phyloP scores from a whole-genome alignment of 2,888 invertebrate species.

The Tenthredo distinguenda region DNA sequence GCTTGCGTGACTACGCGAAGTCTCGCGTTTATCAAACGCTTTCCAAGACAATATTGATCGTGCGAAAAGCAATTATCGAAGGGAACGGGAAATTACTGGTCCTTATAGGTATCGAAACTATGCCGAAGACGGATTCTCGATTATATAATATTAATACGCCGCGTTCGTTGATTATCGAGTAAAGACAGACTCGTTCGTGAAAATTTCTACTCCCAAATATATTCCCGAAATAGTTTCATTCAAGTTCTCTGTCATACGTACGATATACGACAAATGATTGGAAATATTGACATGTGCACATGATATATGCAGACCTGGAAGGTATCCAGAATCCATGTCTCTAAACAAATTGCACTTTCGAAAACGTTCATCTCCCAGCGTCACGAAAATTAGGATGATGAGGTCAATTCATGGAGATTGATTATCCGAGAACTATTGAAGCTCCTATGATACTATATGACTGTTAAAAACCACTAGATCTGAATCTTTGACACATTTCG shows the following conservation, averaged over 20 bases:
- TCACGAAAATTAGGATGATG: background rate
- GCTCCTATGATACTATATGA: too few species aligned
- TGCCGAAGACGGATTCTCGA: conserved; percentile 22
- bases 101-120: conserved; percentile 19
- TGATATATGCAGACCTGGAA: background rate
- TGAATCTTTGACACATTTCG: background rate
- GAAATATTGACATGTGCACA: too few species aligned
- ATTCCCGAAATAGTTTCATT: background rate
- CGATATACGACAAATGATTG: background rate
- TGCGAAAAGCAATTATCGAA: conserved; percentile 42
- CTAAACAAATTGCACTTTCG: background rate
- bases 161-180: background rate
- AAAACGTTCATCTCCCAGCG: background rate
- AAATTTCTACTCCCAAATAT: background rate
- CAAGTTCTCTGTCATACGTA: background rate
- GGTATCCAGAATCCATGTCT: background rate
- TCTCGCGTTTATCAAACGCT: conserved; percentile 30
- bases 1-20: conserved; percentile 42
- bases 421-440: too few species aligned
- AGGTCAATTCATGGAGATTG: too few species aligned
- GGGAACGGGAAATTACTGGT: conserved; percentile 16
- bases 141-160: conserved; percentile 19
- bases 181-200: background rate
- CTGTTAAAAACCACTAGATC: too few species aligned
- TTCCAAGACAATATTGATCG: conserved; percentile 37